A percentile compares a stretch with the other conserved stretches of the same genome.
Conservation (phyloP, 2,113 vertebrate genomes). For the Sitta europaea region DNA sequence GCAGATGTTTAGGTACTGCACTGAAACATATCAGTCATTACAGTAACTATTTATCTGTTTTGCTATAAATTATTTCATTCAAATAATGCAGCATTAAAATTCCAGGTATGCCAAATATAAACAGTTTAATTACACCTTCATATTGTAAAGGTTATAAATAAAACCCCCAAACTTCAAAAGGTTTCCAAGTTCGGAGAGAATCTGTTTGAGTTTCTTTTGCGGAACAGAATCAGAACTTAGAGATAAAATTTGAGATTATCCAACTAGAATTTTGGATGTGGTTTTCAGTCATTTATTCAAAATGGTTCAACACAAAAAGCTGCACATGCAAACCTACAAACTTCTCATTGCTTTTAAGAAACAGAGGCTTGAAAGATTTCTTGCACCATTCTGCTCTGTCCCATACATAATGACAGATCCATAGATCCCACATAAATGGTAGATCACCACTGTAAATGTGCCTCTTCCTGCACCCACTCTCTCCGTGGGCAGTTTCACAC, state of each 20-base stretch:
- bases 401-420: background rate
- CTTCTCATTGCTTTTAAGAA: background rate
- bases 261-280: background rate
- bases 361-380: background rate
- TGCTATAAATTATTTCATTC: background rate
- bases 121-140: background rate
- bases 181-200: background rate
- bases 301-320: background rate
- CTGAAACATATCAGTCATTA: background rate
- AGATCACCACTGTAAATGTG: background rate
- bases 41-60: background rate
- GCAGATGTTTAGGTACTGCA: background rate
- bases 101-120: background rate
- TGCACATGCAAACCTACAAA: background rate
- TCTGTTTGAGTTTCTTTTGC: background rate
- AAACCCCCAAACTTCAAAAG: background rate
- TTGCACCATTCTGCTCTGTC: background rate
- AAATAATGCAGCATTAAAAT: background rate
- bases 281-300: background rate
- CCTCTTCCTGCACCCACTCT: background rate
- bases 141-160: background rate
- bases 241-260: background rate
- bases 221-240: background rate
- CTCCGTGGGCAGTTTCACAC: background rate
- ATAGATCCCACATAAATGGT: background rate